Conservation (phyloP, 2,888 invertebrate species). For the Calephelis perditalis region DNA sequence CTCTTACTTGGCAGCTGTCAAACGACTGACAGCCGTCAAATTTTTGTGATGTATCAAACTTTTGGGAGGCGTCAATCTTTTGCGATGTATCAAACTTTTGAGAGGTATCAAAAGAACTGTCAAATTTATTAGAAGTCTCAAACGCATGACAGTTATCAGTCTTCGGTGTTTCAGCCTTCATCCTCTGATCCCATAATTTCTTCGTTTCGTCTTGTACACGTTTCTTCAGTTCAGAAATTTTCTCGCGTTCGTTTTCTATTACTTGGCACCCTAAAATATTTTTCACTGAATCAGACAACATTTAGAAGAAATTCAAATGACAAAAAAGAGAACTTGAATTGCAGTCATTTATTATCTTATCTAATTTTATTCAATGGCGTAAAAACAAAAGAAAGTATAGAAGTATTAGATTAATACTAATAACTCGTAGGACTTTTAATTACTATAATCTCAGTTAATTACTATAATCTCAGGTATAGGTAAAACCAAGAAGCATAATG, state of each 20-base stretch:
- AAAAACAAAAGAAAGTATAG: too few relatives aligned
- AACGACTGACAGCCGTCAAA: slow-evolving; percentile 18
- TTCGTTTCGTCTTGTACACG: slow-evolving; percentile 93
- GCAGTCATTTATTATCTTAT: too few relatives aligned
- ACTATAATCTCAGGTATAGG: too few relatives aligned
- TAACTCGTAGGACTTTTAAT: too few relatives aligned
- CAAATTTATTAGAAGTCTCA: slow-evolving; percentile 11
- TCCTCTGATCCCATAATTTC: slow-evolving; percentile 87
- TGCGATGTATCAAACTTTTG: slow-evolving; percentile 17
- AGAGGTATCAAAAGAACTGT: slow-evolving; percentile 20
- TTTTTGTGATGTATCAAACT: neutral
- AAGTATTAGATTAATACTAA: too few relatives aligned
- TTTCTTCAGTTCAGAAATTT: slow-evolving; percentile 91
- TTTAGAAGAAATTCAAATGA: neutral
- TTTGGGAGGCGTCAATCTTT: slow-evolving; percentile 13
- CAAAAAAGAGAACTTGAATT: neutral
- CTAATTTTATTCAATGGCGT: too few relatives aligned
- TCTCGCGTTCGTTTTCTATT: slow-evolving; percentile 92
- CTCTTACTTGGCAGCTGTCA: slow-evolving; percentile 21
- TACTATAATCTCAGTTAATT: too few relatives aligned
- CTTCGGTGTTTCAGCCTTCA: slow-evolving; percentile 26
- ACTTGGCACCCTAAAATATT: slow-evolving; percentile 87
- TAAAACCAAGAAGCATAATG: too few relatives aligned
- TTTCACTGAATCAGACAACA: too few relatives aligned
- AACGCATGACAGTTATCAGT: slow-evolving; percentile 11